Evolutionary conservation across 2,113 vertebrate genomes (phyloP).

Genomic region (Tragelaphus imberbis): DNA sequence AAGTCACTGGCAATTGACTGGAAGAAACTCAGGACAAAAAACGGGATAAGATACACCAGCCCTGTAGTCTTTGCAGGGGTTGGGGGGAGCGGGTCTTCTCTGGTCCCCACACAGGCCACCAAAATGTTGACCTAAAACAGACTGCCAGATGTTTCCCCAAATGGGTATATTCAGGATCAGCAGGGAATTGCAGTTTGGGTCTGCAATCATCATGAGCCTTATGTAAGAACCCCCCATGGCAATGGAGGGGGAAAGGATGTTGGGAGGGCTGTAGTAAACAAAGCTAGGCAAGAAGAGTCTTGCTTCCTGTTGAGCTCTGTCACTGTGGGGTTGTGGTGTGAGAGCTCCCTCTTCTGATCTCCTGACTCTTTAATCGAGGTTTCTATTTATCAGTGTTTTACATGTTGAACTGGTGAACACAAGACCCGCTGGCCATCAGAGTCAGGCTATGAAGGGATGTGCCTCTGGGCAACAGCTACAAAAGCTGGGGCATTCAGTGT

Average conservation of each 20-base stretch:
- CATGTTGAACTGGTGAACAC: neutral
- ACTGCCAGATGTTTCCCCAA: neutral
- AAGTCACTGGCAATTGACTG: neutral
- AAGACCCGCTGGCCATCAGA: neutral
- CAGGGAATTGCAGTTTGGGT: neutral
- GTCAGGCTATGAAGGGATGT: neutral
- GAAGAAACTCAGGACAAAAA: neutral
- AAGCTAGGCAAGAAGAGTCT: neutral
- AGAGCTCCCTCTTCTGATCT: neutral
- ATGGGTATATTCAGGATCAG: neutral
- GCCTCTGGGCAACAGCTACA: neutral
- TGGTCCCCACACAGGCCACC: neutral
- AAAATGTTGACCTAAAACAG: neutral
- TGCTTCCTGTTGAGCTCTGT: neutral
- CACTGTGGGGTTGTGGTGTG: neutral
- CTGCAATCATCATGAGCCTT: neutral
- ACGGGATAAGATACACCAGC: neutral
- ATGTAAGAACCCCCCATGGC: neutral
- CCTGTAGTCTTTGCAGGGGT: neutral
- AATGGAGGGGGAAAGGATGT: neutral
- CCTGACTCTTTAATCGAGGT: neutral
- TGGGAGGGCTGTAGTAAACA: neutral
- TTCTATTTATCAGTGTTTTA: neutral
- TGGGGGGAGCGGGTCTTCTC: neutral
- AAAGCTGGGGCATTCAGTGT: neutral